Evolutionary conservation across 2,797 vertebrate genomes (phyloP), one percentile per base, ranked within the genome.

Genomic region (Pterois miles): DNA sequence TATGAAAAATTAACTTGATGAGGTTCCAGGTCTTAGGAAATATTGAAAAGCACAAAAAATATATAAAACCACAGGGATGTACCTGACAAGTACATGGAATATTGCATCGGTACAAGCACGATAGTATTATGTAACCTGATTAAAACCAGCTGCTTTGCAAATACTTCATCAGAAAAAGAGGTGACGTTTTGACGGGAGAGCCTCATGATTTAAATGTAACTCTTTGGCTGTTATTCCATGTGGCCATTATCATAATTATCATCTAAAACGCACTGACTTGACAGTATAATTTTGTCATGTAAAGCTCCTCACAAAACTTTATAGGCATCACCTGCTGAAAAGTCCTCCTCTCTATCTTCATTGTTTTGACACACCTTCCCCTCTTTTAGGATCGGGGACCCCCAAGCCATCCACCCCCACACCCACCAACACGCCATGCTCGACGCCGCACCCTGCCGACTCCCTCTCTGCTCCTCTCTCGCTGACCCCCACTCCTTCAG

Each of bases 341-440:
- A 29, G 20, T 23, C 10, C 6, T 5, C 8, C 8, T 33, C 20
- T 67, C 6, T 27, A 0, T 57, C 23, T 38, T 53, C 11, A 64
- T 18, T 64, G 10, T 52, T 71, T 46, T 80, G 2, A 33, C 23
- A 43, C 23, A 3, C 27, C 77, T 52, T 52, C 1, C 90, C 92
- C 88, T 89, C 92, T 85, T 75, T 91, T 92, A 99, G 98, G 98
- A 96, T 98, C 98, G 87, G 97, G 98, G 93, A 98, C 98, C 88
- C 97, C 98, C 88, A 99, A 99, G 94, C 96, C 98, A 95, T 98
- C 98, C 91, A 97, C 97, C 89, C 98, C 98, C 91, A 98, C 98
- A 74, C 97, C 98, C 92, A 97, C 96, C 91, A 97, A 96, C 95
- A 98, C 97, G 86, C 98, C 96, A 54, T 98, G 98, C 95, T 98